These are phyloP conservation scores for Thereva nobilitata DNA, from an alignment of 2,888 invertebrate species.

Conservation along the genomic window DNA sequence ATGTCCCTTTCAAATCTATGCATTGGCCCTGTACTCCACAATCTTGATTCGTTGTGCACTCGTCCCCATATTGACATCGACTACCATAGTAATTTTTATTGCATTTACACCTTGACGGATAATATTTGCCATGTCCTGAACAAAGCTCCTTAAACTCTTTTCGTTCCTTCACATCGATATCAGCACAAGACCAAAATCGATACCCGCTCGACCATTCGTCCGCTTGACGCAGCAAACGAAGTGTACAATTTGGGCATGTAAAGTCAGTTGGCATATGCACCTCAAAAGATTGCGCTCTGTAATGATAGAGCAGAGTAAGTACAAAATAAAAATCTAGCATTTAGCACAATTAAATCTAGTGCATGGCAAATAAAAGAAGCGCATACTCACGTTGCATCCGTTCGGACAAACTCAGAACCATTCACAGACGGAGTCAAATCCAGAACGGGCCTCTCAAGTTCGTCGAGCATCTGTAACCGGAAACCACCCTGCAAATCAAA, in stretches of 20 bases:
- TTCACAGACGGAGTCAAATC: constrained; percentile 82
- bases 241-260: constrained; percentile 85
- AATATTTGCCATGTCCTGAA: constrained; percentile 80
- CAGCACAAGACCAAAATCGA: constrained; percentile 94
- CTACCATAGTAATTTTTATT: constrained; percentile 79
- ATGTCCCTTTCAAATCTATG: constrained; percentile 77
- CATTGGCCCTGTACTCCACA: constrained; percentile 88
- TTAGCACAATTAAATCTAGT: neutral
- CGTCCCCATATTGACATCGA: constrained; percentile 86
- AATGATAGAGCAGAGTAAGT: constrained; percentile 8
- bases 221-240: constrained; percentile 87
- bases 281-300: constrained; percentile 79
- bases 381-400: constrained; percentile 82
- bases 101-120: constrained; percentile 78
- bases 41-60: constrained; percentile 82
- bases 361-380: neutral
- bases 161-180: constrained; percentile 81
- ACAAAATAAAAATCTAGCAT: too few relatives aligned
- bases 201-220: constrained; percentile 86
- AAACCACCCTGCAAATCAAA: constrained; percentile 80
- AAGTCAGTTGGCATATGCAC: constrained; percentile 82
- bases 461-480: constrained; percentile 83
- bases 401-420: constrained; percentile 78
- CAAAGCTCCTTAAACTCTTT: constrained; percentile 82
- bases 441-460: constrained; percentile 78